These are phyloP conservation scores for Himalopsyche anomala DNA, from an alignment of 2,888 invertebrate genomes.

Conservation along the genomic window DNA sequence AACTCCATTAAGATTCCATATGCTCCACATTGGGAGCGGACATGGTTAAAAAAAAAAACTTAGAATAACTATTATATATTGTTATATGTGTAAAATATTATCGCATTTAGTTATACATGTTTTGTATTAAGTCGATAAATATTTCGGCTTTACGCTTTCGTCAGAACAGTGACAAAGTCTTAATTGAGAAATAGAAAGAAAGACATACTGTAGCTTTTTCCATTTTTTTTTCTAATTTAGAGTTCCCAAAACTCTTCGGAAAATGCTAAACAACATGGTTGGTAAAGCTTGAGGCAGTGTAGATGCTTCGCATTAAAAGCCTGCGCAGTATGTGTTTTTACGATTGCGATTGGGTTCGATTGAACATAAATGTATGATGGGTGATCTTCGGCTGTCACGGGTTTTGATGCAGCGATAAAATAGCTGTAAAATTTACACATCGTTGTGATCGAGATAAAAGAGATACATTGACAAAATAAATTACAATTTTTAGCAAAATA, in stretches of 20 bases:
- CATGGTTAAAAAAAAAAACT: no score
- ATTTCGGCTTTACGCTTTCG: no score
- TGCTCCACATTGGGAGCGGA: no score
- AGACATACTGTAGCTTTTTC: neutral
- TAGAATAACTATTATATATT: no score
- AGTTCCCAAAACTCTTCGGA: neutral
- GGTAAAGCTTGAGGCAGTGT: neutral
- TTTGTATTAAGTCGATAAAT: no score
- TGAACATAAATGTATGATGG: neutral
- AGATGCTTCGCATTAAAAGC: neutral
- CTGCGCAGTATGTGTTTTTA: neutral
- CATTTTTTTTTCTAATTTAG: neutral
- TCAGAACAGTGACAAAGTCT: no score
- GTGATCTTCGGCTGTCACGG: neutral
- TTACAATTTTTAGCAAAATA: no score
- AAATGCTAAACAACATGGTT: neutral
- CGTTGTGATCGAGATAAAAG: neutral
- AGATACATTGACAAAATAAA: no score
- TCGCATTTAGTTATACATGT: no score
- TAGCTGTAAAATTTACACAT: neutral
- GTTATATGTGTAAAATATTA: no score
- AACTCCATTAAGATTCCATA: no score
- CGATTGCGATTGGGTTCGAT: neutral
- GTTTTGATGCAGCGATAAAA: conserved; percentile 1
- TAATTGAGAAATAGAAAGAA: neutral